Evolutionary conservation across 2,797 vertebrate genomes (phyloP), one percentile per base, ranked within the genome.

Genomic region (Rhadinocentrus ornatus): DNA sequence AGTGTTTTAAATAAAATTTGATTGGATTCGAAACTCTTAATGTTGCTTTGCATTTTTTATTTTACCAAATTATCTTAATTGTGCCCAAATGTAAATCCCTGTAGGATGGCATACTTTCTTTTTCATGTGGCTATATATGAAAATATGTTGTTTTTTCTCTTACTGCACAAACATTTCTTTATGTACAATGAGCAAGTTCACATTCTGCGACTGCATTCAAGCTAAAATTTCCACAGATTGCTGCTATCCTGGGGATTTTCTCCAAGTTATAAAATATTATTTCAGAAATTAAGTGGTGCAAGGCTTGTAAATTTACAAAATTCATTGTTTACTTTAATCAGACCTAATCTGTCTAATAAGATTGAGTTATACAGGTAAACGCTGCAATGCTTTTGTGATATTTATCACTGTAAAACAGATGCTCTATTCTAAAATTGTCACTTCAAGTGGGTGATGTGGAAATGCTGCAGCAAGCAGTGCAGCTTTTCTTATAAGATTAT

Each of bases 341-440:
- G 57, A 62, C 32, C 24, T 4, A 12, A 66, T 46, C 35, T 10
- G 13, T n/a, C 57, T 3, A 3, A 10, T 0, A 20, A 77, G 22
- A 69, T 48, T 22, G 54, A 66, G 69, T 27, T 26, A 32, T 12
- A 67, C 62, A 34, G 54, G 57, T 55, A 61, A 69, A 56, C 52
- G 4, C 57, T 3, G 24, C 18, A 2, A 46, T 18, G 6, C 18
- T 20, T 46, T 9, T n/a, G 57, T 53, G 71, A 84, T 74, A 70
- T 83, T 77, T 67, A 69, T 76, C 68, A 26, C 73, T 44, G 37
- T 8, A 0, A 62, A 86, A 71, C 70, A 86, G 73, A 77, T 75
- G 80, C 66, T 71, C 39, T 69, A 0, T 60, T 55, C 60, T 71
- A 26, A 76, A 75, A 73, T 3, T 32, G 39, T 71, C 77, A 18